Percentiles rank a stretch among this genome's conserved stretches.
Evolutionary conservation across 1,140 invertebrate genomes (phyloP).

Genomic region (Hylaeus volcanicus): DNA sequence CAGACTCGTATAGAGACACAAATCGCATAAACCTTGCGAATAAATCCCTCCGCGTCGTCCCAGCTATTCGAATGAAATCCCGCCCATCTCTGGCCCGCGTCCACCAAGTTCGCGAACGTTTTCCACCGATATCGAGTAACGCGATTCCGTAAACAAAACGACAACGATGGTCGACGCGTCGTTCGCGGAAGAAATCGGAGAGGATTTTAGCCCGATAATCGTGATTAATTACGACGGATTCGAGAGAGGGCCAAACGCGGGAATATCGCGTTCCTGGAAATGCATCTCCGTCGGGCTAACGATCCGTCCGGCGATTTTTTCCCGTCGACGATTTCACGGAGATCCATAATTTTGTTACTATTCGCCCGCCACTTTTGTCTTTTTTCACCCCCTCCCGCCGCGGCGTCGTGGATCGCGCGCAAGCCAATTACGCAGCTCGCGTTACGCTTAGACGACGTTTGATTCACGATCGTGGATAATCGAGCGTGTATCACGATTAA

Average conservation of each 20-base stretch:
- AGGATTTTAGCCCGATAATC: conserved; percentile 40
- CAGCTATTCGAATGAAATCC: neutral
- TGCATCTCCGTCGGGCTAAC: conserved; percentile 1
- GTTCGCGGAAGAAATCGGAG: conserved; percentile 37
- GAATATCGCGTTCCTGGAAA: conserved; percentile 39
- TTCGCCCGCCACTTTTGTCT: neutral
- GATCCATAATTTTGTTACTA: conserved; percentile 6
- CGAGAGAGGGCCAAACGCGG: conserved; percentile 20
- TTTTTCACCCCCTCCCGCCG: neutral
- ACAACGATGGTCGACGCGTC: neutral
- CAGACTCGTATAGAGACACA: no score
- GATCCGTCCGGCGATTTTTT: conserved; percentile 22
- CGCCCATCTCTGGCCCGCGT: neutral
- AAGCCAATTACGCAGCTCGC: conserved; percentile 51
- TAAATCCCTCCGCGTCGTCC: no score
- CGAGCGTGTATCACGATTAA: conserved; percentile 47
- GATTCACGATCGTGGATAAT: conserved; percentile 50
- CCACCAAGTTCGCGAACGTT: neutral
- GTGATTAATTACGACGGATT: conserved; percentile 45
- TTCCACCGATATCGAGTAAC: conserved; percentile 15
- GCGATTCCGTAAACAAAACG: conserved; percentile 12
- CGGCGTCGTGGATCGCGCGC: neutral
- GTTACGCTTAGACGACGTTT: conserved; percentile 39
- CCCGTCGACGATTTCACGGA: no score
- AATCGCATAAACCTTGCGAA: no score